A percentile compares a stretch with the other conserved stretches of the same genome.
Conservation (phyloP, 2,797 vertebrate genomes). For the Anguilla obscura region DNA sequence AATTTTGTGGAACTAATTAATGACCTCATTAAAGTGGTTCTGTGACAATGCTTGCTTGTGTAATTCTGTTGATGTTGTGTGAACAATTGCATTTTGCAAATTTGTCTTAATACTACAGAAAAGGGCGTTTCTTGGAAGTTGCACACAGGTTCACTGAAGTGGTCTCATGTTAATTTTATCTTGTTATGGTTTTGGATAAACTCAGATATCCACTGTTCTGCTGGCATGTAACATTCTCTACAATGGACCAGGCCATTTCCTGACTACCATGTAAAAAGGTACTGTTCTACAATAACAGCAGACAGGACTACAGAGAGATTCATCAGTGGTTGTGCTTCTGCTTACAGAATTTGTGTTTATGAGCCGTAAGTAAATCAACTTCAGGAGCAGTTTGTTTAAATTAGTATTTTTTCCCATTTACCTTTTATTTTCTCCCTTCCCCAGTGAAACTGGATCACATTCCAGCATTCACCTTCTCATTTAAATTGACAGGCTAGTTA, state of each 20-base stretch:
- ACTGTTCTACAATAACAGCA: background rate
- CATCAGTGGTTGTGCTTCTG: background rate
- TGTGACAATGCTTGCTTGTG: background rate
- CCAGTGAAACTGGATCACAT: background rate
- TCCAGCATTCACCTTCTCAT: background rate
- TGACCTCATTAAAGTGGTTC: conserved; percentile 11
- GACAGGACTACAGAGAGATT: background rate
- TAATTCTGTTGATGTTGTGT: background rate
- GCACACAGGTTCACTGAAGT: background rate
- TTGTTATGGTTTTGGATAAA: background rate
- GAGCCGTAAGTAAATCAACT: background rate
- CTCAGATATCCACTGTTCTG: background rate
- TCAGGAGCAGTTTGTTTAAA: background rate
- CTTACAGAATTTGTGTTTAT: background rate
- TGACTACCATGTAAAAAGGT: background rate
- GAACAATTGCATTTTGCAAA: background rate
- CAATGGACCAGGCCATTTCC: background rate
- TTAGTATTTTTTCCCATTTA: background rate
- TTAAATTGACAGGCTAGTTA: background rate
- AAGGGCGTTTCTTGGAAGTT: background rate
- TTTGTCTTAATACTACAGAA: background rate
- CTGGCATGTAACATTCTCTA: background rate
- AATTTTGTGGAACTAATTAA: background rate
- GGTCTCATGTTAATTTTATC: background rate
- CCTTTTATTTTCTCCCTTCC: background rate